phyloP scores from a whole-genome alignment of 2,113 vertebrate species.

The Platanista minor region DNA sequence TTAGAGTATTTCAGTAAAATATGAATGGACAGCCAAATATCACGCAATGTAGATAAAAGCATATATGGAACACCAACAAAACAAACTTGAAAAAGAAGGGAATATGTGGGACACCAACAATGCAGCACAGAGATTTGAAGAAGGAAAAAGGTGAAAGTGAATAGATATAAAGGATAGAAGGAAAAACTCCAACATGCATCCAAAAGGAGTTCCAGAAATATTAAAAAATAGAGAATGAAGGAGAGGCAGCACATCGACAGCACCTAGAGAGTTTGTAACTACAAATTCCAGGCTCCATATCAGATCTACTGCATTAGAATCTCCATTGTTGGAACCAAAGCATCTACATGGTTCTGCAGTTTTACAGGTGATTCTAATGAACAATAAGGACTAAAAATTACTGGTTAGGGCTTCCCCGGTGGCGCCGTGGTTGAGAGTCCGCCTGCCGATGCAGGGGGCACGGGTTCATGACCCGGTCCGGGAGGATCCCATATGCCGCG shows the following conservation, averaged over 20 bases:
- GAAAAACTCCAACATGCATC: background rate
- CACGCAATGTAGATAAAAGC: background rate
- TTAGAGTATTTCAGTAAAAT: background rate
- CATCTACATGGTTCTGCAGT: background rate
- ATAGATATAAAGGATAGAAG: background rate
- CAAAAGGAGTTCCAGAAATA: background rate
- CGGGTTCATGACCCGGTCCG: no score
- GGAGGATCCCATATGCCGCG: no score
- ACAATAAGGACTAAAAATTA: background rate
- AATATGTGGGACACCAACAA: background rate
- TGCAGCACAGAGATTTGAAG: background rate
- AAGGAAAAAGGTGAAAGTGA: background rate
- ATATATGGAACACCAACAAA: background rate
- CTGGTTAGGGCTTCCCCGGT: background rate
- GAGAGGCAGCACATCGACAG: background rate
- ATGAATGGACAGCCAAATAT: background rate
- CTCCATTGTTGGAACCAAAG: background rate
- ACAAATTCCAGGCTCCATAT: background rate
- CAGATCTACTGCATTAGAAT: background rate
- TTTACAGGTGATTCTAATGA: background rate
- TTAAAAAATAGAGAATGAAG: background rate
- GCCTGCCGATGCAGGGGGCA: no score
- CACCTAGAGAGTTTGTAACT: background rate
- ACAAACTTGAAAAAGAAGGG: background rate
- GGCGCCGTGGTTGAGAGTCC: no score